Evolutionary conservation across 2,113 vertebrate genomes (phyloP).

Genomic region (Python bivittatus): DNA sequence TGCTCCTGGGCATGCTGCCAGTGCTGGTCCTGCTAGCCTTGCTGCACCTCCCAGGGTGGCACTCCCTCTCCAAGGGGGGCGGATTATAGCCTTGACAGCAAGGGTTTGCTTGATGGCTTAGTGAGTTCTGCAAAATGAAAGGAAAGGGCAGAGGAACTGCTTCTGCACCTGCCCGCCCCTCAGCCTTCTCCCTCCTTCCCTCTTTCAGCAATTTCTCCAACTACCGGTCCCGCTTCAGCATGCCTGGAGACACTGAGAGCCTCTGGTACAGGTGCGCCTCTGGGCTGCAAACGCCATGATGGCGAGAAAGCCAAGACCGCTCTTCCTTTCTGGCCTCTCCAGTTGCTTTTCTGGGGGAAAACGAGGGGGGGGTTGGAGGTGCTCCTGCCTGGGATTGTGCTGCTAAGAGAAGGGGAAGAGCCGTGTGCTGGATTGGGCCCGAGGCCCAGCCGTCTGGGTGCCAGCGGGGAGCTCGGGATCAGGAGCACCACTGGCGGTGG

Average conservation of each 20-base stretch:
- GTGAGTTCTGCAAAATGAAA: background rate
- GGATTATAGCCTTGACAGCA: background rate
- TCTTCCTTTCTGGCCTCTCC: background rate
- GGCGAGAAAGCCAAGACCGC: background rate
- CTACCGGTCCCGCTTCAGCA: slow-evolving; percentile 87
- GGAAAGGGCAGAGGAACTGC: background rate
- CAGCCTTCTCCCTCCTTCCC: background rate
- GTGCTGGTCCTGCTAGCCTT: background rate
- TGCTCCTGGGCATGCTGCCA: no score
- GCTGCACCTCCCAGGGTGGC: background rate
- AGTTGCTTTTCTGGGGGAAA: background rate
- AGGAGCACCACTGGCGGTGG: no score
- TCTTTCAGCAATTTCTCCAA: slow-evolving; percentile 87
- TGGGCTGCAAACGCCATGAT: background rate
- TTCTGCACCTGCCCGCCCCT: background rate
- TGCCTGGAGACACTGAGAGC: slow-evolving; percentile 80
- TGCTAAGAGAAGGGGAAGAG: no score
- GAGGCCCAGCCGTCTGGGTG: no score
- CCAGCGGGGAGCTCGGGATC: no score
- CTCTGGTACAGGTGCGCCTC: slow-evolving; percentile 88
- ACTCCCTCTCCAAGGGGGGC: background rate
- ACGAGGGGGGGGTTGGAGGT: background rate
- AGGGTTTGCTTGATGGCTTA: background rate
- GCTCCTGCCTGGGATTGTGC: background rate
- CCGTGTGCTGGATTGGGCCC: no score